Evolutionary conservation across 2,888 invertebrate genomes (phyloP).

Genomic region (Metalampra italica): DNA sequence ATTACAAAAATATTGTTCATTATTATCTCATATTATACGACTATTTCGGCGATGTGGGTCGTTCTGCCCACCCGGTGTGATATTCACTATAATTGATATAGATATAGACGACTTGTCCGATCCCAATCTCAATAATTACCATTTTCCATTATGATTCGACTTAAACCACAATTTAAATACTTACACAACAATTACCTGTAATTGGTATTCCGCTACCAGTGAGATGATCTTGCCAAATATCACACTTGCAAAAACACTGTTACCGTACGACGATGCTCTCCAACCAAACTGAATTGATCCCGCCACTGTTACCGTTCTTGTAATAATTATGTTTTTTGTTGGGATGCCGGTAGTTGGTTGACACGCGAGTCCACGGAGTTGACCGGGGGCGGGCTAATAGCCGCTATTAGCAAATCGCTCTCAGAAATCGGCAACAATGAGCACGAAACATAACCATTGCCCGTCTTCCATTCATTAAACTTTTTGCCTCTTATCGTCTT

Average conservation of each 20-base stretch:
- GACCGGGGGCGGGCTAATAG: constrained; percentile 59
- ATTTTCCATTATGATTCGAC: constrained; percentile 1
- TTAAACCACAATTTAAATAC: constrained; percentile 8
- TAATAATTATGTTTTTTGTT: constrained; percentile 68
- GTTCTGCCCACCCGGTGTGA: no score
- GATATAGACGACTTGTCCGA: not conserved
- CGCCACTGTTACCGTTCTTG: constrained; percentile 66
- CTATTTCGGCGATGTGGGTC: no score
- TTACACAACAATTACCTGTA: constrained; percentile 6
- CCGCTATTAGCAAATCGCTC: constrained; percentile 67
- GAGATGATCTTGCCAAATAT: constrained; percentile 25
- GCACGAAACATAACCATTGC: constrained; percentile 68
- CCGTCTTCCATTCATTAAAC: constrained; percentile 61
- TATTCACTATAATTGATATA: not conserved
- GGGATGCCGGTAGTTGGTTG: constrained; percentile 52
- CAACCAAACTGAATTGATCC: constrained; percentile 42
- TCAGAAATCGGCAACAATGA: constrained; percentile 73
- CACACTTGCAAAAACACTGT: constrained; percentile 38
- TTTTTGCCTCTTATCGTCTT: constrained; percentile 58
- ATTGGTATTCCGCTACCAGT: constrained; percentile 9
- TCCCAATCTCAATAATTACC: not conserved
- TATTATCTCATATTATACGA: no score
- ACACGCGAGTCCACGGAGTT: constrained; percentile 46
- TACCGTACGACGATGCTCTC: constrained; percentile 10
- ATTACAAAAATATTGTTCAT: no score